Evolutionary conservation across 2,113 vertebrate species (phyloP), one percentile per base, ranked within the genome.

Genomic region (Pyrgilauda ruficollis): DNA sequence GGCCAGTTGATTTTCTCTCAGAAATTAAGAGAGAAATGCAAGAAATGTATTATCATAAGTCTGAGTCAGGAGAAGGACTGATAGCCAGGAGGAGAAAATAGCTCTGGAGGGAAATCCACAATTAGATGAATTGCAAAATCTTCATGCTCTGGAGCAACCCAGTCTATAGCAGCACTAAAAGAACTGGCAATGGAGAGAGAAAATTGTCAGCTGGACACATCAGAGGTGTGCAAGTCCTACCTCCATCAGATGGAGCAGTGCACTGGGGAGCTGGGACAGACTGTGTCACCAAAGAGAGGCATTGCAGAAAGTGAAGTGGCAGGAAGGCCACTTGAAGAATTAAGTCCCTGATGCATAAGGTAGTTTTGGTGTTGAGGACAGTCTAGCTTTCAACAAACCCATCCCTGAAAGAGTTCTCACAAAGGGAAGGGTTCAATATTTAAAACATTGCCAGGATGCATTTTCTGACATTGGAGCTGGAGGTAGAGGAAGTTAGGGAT

Each of bases 1-100:
- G 52, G 16, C 1, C 0, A 0, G 4, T 33, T 64, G 8, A 6
- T 55, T 69, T 84, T 23, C 15, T 24, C 46, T 20, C 3, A 28
- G 33, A 58, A 50, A 59, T 70, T 74, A 11, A 31, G 43, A 13
- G 46, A 39, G 3, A 59, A 86, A 20, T 11, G 15, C 8, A 73
- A 24, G 9, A 64, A 87, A 26, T 10, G 12, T 7, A 6, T 31
- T 33, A 15, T 10, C 9, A 1, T 18, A 15, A 27, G 52, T 61
- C 78, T 50, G 66, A 30, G 12, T 18, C n/a, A 11, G 50, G 5
- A 49, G 39, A 10, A 37, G 39, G 47, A 55, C 13, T 49, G 75
- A 8, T 22, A 35, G n/a, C 1, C 27, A 11, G 44, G 21, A 31
- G 9, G 7, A 69, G 7, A 52, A 53, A 84, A 46, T 12, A 39